Evolutionary conservation across 2,113 vertebrate species (phyloP), one percentile per base, ranked within the genome.

Genomic region (Microcebus tavaratra): DNA sequence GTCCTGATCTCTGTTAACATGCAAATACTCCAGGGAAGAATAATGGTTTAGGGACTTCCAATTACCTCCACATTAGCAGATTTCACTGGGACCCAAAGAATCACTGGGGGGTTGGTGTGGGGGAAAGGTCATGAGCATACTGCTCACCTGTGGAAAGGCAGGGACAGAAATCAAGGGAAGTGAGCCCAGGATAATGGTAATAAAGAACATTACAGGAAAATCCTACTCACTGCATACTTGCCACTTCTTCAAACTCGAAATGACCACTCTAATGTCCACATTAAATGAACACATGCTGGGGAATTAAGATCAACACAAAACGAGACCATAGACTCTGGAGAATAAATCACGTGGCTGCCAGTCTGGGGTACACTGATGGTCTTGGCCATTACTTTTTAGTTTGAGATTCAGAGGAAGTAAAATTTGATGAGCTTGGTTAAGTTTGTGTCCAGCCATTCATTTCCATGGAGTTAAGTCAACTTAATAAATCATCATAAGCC

Each of bases 401-500:
- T 91, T 75, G 36, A 50, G 57, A 23, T 84, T 90, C 39, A 53
- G 34, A 92, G 73, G 65, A 80, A 89, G 45, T 86, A 91, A 96
- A 90, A 86, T 90, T 85, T 88, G 59, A 91, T 45, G 12, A 48
- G 53, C 18, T 20, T 29, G 39, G 27, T 72, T 75, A 42, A 55
- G 79, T 83, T 57, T 96, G 78, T 86, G 45, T n/a, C 27, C 73
- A 78, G 81, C 8, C 36, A 79, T 65, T 96, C 42, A 86, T 34
- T 86, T 90, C 57, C 57, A 75, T 6, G 34, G 42, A 55, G 31
- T 53, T 82, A 25, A 90, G 76, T 39, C 27, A 67, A 65, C 42
- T 88, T 94, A 65, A 86, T 91, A 96, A 89, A 79, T 67, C 63
- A 85, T 70, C 25, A 17, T 73, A 72, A 48, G 81, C 42, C 75